Evolutionary conservation across 2,888 invertebrate genomes (phyloP).

Genomic region (Diloba caeruleocephala): DNA sequence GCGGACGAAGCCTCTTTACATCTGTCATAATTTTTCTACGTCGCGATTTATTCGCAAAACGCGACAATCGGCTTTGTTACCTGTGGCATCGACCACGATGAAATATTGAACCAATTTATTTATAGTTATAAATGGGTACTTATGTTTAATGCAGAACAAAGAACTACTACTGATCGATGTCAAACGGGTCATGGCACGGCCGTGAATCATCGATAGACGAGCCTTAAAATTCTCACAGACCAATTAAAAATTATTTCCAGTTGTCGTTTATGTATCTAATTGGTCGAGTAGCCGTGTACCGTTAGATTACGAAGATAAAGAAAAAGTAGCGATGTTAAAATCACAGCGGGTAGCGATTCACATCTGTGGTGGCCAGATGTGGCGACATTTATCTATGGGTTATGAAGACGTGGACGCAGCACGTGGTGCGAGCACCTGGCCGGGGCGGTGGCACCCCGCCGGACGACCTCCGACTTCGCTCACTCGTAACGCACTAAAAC

Average conservation of each 20-base stretch:
- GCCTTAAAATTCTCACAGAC: conserved; percentile 67
- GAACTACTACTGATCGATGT: conserved; percentile 67
- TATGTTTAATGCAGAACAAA: conserved; percentile 65
- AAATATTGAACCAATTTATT: conserved; percentile 79
- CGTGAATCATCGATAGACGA: conserved; percentile 71
- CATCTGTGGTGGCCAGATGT: conserved; percentile 73
- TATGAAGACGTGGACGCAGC: conserved; percentile 71
- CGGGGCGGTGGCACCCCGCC: conserved; percentile 65
- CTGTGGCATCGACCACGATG: conserved; percentile 65
- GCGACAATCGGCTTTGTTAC: conserved; percentile 82
- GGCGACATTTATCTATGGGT: conserved; percentile 63
- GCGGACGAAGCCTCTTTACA: conserved; percentile 72
- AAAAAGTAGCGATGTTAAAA: conserved; percentile 74
- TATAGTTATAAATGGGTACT: conserved; percentile 69
- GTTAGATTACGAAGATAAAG: conserved; percentile 70
- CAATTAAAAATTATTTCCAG: conserved; percentile 76
- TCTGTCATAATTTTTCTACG: conserved; percentile 89
- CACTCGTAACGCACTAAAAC: conserved; percentile 57
- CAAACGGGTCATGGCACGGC: conserved; percentile 54
- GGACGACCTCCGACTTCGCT: conserved; percentile 61
- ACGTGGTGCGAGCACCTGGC: conserved; percentile 76
- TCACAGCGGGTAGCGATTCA: conserved; percentile 73
- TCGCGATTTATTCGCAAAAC: conserved; percentile 84
- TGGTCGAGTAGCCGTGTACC: conserved; percentile 66
- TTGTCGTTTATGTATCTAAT: conserved; percentile 71